Percentiles rank a stretch among this genome's conserved stretches.
Conservation (phyloP, 2,888 invertebrate species). For the Aphidius colemani region DNA sequence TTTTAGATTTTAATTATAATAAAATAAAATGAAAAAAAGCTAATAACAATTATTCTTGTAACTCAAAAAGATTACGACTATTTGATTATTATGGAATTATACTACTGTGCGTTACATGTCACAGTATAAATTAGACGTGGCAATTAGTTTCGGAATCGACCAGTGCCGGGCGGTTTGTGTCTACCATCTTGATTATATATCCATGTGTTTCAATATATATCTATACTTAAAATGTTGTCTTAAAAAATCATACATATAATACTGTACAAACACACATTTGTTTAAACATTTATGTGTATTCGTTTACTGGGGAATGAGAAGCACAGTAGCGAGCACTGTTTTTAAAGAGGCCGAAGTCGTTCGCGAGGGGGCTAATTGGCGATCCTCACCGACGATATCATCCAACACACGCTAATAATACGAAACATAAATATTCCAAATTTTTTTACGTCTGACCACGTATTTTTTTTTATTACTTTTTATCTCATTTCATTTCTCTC, state of each 20-base stretch:
- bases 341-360: conserved; percentile 50
- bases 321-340: conserved; percentile 60
- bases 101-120: conserved; percentile 40
- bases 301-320: conserved; percentile 25
- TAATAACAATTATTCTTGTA: conserved; percentile 24
- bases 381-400: conserved; percentile 59
- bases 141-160: conserved; percentile 60
- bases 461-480: conserved; percentile 7
- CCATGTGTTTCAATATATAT: conserved; percentile 20
- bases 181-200: conserved; percentile 58
- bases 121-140: conserved; percentile 59
- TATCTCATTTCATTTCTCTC: too few species aligned
- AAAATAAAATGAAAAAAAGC: conserved; percentile 9
- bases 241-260: too few species aligned
- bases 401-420: conserved; percentile 57
- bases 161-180: conserved; percentile 57
- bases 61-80: conserved; percentile 36
- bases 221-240: background rate
- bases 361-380: conserved; percentile 57
- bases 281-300: conserved; percentile 16
- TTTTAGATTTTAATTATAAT: too few species aligned
- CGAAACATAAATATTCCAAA: conserved; percentile 57
- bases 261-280: too few species aligned
- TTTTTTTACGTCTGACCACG: conserved; percentile 46
- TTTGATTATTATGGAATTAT: conserved; percentile 34